Percentiles rank a stretch among this genome's conserved stretches.
phyloP scores from a whole-genome alignment of 2,888 invertebrate species.

The Nephrocerus scutellatus region DNA sequence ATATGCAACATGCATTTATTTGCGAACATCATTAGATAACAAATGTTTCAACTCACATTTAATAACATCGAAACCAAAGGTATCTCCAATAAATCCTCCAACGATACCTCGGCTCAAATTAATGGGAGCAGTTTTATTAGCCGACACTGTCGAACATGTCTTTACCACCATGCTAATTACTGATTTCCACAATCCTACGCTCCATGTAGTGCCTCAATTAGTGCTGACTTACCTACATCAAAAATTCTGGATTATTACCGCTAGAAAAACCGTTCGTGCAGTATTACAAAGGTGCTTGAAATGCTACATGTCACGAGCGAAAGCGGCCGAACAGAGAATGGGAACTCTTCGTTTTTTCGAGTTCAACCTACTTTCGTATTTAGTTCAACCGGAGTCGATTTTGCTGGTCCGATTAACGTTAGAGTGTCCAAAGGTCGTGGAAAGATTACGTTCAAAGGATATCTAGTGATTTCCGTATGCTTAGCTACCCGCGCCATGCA shows the following conservation, averaged over 20 bases:
- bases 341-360: constrained; percentile 14
- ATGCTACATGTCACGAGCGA: constrained; percentile 11
- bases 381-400: constrained; percentile 22
- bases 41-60: not conserved
- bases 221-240: constrained; percentile 12
- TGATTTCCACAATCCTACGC: no score
- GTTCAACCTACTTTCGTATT: constrained; percentile 14
- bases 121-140: no score
- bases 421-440: constrained; percentile 15
- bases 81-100: no score
- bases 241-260: constrained; percentile 12
- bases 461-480: constrained; percentile 21
- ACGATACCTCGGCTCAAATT: no score
- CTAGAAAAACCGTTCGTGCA: constrained; percentile 9
- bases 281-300: constrained; percentile 9
- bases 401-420: constrained; percentile 18
- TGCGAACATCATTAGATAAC: not conserved
- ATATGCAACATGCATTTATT: not conserved
- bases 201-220: no score
- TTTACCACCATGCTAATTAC: no score
- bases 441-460: constrained; percentile 13
- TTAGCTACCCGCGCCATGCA: constrained; percentile 20
- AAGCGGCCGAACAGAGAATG: constrained; percentile 22
- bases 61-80: not conserved
- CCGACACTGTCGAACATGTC: no score